Percentiles rank a stretch among this genome's conserved stretches.
These are phyloP conservation scores for Petromus typicus DNA, from an alignment of 2,113 vertebrate species.

Conservation along the genomic window DNA sequence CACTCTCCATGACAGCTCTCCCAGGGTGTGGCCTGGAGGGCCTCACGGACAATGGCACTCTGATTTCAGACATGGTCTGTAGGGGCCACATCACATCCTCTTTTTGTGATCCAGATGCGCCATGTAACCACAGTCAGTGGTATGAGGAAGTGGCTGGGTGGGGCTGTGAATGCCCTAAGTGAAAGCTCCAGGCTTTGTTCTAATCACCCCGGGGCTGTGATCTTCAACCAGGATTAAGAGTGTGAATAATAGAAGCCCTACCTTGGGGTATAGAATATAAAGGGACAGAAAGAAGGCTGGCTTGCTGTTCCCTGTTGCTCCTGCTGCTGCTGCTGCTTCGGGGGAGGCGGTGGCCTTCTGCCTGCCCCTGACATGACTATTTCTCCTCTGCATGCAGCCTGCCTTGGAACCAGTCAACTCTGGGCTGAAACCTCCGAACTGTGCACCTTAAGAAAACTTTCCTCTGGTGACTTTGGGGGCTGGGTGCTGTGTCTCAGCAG, in stretches of 20 bases:
- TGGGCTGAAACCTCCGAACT: not conserved
- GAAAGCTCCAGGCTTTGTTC: not conserved
- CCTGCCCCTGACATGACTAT: not conserved
- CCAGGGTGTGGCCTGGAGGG: too few relatives aligned
- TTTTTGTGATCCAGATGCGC: not conserved
- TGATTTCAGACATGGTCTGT: not conserved
- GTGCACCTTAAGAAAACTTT: not conserved
- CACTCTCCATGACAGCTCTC: too few relatives aligned
- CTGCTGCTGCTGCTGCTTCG: not conserved
- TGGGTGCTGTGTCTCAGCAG: not conserved
- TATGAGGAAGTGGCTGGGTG: not conserved
- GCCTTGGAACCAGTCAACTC: not conserved
- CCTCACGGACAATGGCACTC: not conserved
- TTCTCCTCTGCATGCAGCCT: not conserved
- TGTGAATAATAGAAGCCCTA: not conserved
- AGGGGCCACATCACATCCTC: too few relatives aligned
- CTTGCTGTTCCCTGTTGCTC: not conserved
- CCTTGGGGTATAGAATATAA: not conserved
- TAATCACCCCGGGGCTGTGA: too few relatives aligned
- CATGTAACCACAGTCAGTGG: not conserved
- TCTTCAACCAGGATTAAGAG: not conserved
- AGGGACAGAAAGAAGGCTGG: not conserved
- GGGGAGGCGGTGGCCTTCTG: not conserved
- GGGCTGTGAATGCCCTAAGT: not conserved
- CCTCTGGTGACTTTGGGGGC: not conserved